Base-by-base conservation (phyloP, 2,113 vertebrate genomes). In the Zosterops lateralis region DNA sequence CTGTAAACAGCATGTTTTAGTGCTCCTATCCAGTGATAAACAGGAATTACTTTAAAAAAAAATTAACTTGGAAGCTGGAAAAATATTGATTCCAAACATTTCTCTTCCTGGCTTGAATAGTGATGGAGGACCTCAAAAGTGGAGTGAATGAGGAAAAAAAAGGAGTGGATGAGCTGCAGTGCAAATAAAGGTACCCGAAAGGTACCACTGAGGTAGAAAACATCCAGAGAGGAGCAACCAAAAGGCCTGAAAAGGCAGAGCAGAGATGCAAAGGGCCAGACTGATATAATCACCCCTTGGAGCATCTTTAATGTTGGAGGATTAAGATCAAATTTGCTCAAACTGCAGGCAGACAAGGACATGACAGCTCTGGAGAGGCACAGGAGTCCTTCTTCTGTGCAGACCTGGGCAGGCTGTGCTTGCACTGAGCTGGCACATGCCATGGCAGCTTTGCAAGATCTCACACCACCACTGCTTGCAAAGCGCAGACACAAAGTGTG, bases 351-450 rank as follows among this genome's bases (percentile, higher is more conserved):
- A 17, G 53, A 38, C 9, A n/a, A 64, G 60, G 51, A 60, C 1
- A 1, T 31, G 44, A 40, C 28, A 70, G 42, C 47, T 45, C 42
- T 8, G 6, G 28, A 42, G 14, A 38, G 45, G 32, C 29, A 19
- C 44, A 40, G 38, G 19, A 45, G 53, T 44, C 31, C 31, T 21
- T 60, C 9, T 18, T n/a, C 53, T 34, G 25, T 14, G 20, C 20
- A 29, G 45, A 65, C 1, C 11, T 1, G 21, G 42, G 47, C 70
- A 31, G 65, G 51, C 70, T 58, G 34, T 5, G 47, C 70, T 3
- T 2, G 50, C 50, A 7, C 4, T 4, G 48, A 2, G 7, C 67
- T 61, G 57, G 50, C n/a, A 7, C 0, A 0, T 8, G 32, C 47
- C 2, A 0, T 2, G 15, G 40, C 13, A n/a, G 73, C 44, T 64